These are phyloP conservation scores for Ascaphus truei DNA, from an alignment of 2,113 vertebrate species.

Conservation along the genomic window DNA sequence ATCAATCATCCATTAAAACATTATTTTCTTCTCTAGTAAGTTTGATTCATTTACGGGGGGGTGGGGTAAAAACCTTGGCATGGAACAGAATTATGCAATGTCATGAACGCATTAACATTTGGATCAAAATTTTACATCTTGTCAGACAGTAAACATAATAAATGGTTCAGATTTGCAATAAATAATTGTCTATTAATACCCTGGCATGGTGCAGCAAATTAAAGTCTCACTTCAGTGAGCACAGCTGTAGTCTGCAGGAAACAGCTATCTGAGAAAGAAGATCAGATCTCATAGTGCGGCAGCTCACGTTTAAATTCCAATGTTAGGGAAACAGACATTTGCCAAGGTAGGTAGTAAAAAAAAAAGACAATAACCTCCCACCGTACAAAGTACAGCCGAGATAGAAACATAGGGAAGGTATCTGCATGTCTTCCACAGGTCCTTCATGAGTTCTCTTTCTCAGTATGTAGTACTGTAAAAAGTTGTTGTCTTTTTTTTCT, in stretches of 20 bases:
- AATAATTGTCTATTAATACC: conserved; percentile 88
- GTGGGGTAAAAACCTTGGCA: conserved; percentile 55
- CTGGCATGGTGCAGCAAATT: conserved; percentile 77
- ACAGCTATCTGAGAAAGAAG: conserved; percentile 44
- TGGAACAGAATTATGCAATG: conserved; percentile 73
- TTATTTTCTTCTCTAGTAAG: conserved; percentile 57
- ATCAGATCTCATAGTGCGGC: conserved; percentile 2
- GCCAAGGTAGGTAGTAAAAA: too few species aligned
- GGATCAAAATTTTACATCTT: conserved; percentile 79
- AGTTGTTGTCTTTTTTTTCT: too few species aligned
- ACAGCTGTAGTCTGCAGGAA: conserved; percentile 62
- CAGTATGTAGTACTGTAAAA: too few species aligned
- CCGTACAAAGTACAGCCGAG: not conserved
- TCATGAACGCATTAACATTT: conserved; percentile 85
- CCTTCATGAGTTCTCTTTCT: too few species aligned
- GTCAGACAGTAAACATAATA: conserved; percentile 78
- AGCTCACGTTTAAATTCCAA: not conserved
- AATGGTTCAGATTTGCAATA: conserved; percentile 82
- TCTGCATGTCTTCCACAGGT: too few species aligned
- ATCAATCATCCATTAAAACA: conserved; percentile 70
- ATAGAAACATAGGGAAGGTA: too few species aligned
- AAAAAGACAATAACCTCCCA: too few species aligned
- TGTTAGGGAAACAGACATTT: not conserved
- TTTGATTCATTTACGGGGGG: conserved; percentile 59
- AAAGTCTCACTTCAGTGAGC: conserved; percentile 74